Evolutionary conservation across 53 echinoderm and acorn worm genomes (phyloP), one percentile per base, ranked within the genome.

Genomic region (Antedon mediterranea): DNA sequence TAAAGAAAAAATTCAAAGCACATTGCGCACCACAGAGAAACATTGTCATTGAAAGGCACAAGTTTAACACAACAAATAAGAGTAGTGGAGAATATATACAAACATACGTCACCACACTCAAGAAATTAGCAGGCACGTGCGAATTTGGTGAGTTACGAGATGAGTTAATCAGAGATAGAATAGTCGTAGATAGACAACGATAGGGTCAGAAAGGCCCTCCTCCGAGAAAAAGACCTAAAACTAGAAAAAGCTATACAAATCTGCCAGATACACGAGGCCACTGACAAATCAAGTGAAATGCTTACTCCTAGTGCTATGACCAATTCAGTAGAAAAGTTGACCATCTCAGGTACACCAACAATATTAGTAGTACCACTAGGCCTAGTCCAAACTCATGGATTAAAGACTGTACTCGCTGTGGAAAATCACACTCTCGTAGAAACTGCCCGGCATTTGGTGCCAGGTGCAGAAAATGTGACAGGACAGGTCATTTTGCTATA

Each of bases 201-300:
- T 29, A 4, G 26, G 23, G 81, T 71, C 1, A 3, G 79, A 29
- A 79, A 79, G 30, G 29, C 71, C 28, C 71, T 79, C 18, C 71
- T 79, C 28, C 28, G 71, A 1, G 81, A 80, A 30, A 20, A 27
- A 4, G 44, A 80, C 3, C 33, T 80, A 2, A 75, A 72, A 2
- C 73, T 72, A 18, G 27, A 20, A 3, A 80, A 80, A 32, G 72
- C 73, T 27, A 73, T 80, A 0, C 4, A 73, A 20, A 72, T 80
- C 28, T 80, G 81, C 74, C 79, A 80, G 28, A 80, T 80, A 0
- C 73, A 80, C 30, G 81, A 80, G 28, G 15, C 30, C 31, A n/a
- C n/a, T n/a, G n/a, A n/a, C n/a, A n/a, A n/a, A n/a, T n/a, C n/a
- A n/a, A n/a, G n/a, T n/a, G n/a, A n/a, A n/a, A n/a, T n/a, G n/a